These are phyloP conservation scores for Hemicrepidius hirtus DNA, from an alignment of 2,888 invertebrate species.

Conservation along the genomic window DNA sequence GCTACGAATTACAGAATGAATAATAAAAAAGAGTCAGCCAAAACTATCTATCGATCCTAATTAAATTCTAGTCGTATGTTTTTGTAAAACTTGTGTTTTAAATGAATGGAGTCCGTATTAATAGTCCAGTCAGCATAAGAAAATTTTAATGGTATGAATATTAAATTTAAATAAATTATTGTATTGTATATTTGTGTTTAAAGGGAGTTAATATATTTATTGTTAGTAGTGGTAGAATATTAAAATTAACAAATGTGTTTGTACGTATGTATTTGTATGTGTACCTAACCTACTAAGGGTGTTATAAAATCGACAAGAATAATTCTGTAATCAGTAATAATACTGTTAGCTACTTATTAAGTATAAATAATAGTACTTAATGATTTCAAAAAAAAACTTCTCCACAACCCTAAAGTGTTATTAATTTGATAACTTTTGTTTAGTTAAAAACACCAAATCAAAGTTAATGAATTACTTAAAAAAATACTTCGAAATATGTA, in stretches of 20 bases:
- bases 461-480: too few species aligned
- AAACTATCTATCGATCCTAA: conserved; percentile 15
- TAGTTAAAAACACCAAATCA: too few species aligned
- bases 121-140: not conserved
- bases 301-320: too few species aligned
- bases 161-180: not conserved
- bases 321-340: too few species aligned
- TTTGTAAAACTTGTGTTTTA: not conserved
- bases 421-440: too few species aligned
- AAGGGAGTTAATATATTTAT: not conserved
- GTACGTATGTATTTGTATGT: too few species aligned
- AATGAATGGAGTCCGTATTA: not conserved
- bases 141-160: not conserved
- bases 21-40: conserved; percentile 49
- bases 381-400: too few species aligned
- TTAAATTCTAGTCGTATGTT: conserved; percentile 13
- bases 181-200: not conserved
- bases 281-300: too few species aligned
- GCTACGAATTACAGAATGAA: conserved; percentile 71
- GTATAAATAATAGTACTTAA: not conserved
- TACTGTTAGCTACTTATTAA: not conserved
- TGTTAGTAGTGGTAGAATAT: too few species aligned
- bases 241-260: too few species aligned
- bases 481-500: not conserved
- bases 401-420: too few species aligned